Percentiles rank a stretch among this genome's conserved stretches.
phyloP scores from a whole-genome alignment of 2,113 vertebrate genomes.

The Siniperca chuatsi region DNA sequence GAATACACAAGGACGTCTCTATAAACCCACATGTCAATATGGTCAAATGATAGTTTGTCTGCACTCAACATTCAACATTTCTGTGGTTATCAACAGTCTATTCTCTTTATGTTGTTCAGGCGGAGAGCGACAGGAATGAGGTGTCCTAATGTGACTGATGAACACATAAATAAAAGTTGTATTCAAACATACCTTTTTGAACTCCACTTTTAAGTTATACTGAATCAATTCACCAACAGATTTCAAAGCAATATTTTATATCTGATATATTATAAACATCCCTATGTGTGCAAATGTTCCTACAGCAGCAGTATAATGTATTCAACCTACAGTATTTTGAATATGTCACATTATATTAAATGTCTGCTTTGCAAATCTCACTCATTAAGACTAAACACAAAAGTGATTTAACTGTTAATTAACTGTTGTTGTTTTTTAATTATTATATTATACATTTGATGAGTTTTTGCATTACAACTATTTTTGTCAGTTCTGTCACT shows the following conservation, averaged over 20 bases:
- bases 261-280: background rate
- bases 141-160: background rate
- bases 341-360: background rate
- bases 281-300: background rate
- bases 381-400: background rate
- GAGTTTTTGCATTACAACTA: background rate
- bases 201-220: background rate
- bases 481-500: background rate
- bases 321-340: background rate
- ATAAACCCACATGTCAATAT: background rate
- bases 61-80: slow-evolving; percentile 5
- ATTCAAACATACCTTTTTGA: background rate
- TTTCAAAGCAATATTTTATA: background rate
- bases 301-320: background rate
- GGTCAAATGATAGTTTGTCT: slow-evolving; percentile 21
- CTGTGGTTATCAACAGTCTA: background rate
- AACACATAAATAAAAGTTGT: background rate
- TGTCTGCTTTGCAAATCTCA: background rate
- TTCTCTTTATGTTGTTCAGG: slow-evolving; percentile 1
- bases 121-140: background rate
- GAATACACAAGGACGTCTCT: slow-evolving; percentile 44
- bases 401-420: background rate
- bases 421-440: no score
- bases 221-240: background rate
- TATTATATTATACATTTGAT: background rate